These are phyloP conservation scores for Balanococcus diminutus DNA, from an alignment of 2,888 invertebrate species.

Conservation along the genomic window DNA sequence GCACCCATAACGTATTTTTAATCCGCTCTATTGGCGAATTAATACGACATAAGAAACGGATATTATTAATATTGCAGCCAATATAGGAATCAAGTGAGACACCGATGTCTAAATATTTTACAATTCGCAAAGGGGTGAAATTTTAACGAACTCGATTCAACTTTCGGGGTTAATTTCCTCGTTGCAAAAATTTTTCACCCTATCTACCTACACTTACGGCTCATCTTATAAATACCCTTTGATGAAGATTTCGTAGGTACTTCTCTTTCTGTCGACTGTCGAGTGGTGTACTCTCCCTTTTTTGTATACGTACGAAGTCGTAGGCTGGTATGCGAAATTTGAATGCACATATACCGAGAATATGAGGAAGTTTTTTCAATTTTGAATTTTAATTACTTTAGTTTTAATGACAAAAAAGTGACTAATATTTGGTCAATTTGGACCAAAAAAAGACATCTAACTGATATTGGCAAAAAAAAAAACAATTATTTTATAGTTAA, in stretches of 20 bases:
- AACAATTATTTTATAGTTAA: too few relatives aligned
- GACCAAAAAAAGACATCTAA: too few relatives aligned
- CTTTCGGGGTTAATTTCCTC: slow-evolving; percentile 23
- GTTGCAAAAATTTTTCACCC: neutral
- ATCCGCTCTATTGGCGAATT: neutral
- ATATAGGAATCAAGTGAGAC: neutral
- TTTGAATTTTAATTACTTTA: too few relatives aligned
- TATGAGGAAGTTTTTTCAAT: too few relatives aligned
- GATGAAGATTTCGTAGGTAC: neutral
- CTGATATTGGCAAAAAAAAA: too few relatives aligned
- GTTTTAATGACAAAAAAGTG: too few relatives aligned
- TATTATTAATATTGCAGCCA: neutral
- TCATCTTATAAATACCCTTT: neutral
- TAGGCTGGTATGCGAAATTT: too few relatives aligned
- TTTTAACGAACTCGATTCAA: neutral
- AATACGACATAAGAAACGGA: neutral
- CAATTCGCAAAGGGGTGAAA: neutral
- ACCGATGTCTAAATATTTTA: slow-evolving; percentile 7
- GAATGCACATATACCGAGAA: too few relatives aligned
- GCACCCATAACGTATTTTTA: neutral
- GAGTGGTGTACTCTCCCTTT: too few relatives aligned
- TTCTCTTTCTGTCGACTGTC: neutral
- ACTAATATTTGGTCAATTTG: too few relatives aligned
- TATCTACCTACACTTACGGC: too few relatives aligned
- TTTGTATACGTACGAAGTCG: too few relatives aligned